Base-by-base conservation (phyloP, 2,888 invertebrate species). In the Germaria angustata region DNA sequence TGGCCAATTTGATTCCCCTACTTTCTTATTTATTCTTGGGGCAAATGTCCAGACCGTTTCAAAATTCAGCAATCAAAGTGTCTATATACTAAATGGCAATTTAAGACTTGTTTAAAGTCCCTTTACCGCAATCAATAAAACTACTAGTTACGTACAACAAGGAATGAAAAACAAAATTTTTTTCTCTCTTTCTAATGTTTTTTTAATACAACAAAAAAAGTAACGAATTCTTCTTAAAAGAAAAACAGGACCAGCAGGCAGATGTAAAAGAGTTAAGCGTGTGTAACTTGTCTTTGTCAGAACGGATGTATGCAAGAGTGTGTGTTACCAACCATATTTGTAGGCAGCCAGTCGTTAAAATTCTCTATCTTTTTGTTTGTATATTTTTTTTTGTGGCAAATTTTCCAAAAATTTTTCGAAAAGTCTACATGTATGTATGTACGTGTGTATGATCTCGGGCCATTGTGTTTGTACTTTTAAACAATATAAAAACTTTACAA, bases 71-170 rank as follows among this genome's bases (percentile, higher is more conserved):
- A 79, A 82, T 82, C 75, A 71, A 75, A 76, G 59, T 82, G 79
- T 75, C 75, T 55, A 39, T 66, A 71, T 66, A 75, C 66, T 79
- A 82, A 82, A 79, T 82, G 75, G 79, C 82, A 79, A 79, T 82
- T 79, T 82, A 82, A 71, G 82, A 71, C 82, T 79, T 79, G 75
- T 79, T 79, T 79, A 79, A 82, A 79, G 66, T 79, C 75, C 75
- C 44, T 75, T 66, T 55, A 71, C 75, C 75, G 32, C 75, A 82
- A 76, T 76, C 79, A 79, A 82, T 82, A 71, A 75, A 82, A 79
- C 28, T 59, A 53, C 61, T 44, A 55, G 22, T 5, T 34, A 28
- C 1, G n/a, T 24, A 15, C 9, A 34, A 24, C 13, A 28, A 53
- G n/a, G 34, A 46, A 41, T 24, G n/a, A 2, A 34, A 7, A 20